phyloP scores from a whole-genome alignment of 1,140 invertebrate species.

The Brachionus angularis region DNA sequence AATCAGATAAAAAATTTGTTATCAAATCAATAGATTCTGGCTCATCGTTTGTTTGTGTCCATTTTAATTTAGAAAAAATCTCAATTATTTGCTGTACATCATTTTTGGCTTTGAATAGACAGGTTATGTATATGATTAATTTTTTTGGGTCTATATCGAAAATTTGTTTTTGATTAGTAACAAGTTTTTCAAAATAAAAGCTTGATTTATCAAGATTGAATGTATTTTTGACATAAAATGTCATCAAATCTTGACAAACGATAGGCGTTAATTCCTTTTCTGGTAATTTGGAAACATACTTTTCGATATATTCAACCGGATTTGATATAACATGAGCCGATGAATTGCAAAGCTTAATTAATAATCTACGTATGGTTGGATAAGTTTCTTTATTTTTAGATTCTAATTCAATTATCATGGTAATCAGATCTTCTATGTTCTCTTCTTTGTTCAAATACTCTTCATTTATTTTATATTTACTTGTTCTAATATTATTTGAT shows the following conservation, averaged over 20 bases:
- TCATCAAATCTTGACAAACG: slow-evolving; percentile 7
- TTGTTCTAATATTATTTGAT: no score
- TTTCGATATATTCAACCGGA: not conserved
- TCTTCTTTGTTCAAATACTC: slow-evolving; percentile 1
- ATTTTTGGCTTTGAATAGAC: not conserved
- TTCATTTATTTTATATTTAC: not conserved
- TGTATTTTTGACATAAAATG: not conserved
- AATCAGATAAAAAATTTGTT: not conserved
- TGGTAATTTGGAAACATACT: not conserved
- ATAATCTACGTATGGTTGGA: not conserved
- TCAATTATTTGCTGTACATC: not conserved
- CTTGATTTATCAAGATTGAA: not conserved
- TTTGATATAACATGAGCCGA: not conserved
- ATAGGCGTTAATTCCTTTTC: not conserved
- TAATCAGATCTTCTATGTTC: not conserved
- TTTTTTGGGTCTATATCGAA: not conserved
- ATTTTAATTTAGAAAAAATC: not conserved
- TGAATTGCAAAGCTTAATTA: slow-evolving; percentile 9
- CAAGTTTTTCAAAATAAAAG: slow-evolving; percentile 8
- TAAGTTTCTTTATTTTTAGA: slow-evolving; percentile 3
- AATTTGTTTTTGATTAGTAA: not conserved
- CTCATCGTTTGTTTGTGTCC: not conserved
- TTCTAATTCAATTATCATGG: not conserved
- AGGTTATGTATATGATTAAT: not conserved
- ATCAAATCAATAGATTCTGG: not conserved